Conservation (phyloP, 2,888 invertebrate species). For the Trilocha varians region DNA sequence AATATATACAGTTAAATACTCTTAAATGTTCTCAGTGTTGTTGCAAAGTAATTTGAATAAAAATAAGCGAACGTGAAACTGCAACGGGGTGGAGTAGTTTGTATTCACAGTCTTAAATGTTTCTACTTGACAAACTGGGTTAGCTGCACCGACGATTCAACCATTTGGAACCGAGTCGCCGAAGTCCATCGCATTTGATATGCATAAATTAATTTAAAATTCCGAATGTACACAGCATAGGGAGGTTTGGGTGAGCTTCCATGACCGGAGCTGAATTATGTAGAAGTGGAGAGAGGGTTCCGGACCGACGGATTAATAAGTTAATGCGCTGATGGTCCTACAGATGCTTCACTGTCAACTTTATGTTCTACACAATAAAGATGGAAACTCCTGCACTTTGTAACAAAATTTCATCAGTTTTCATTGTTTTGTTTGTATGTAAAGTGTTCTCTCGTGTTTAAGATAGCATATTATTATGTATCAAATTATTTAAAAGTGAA, state of each 20-base stretch:
- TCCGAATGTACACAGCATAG: neutral
- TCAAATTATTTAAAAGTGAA: no score
- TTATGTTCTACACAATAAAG: neutral
- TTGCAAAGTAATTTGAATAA: no score
- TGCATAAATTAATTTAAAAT: neutral
- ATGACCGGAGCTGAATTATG: constrained; percentile 9
- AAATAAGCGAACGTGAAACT: no score
- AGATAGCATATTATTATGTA: no score
- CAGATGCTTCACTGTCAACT: neutral
- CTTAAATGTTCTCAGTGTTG: no score
- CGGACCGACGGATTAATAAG: constrained; percentile 5
- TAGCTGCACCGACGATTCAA: no score
- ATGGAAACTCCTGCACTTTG: neutral
- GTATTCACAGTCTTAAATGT: no score
- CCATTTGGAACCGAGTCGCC: neutral
- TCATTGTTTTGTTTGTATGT: neutral
- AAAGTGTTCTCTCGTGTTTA: no score
- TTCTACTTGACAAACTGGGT: no score
- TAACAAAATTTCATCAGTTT: neutral
- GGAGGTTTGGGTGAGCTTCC: neutral
- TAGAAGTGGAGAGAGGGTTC: constrained; percentile 1
- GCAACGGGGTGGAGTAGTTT: no score
- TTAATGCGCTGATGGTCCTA: constrained; percentile 2
- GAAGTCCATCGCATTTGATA: neutral
- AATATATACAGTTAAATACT: no score